Evolutionary conservation across 2,888 invertebrate species (phyloP), one percentile per base, ranked within the genome.

Genomic region (Andrena flavipes): DNA sequence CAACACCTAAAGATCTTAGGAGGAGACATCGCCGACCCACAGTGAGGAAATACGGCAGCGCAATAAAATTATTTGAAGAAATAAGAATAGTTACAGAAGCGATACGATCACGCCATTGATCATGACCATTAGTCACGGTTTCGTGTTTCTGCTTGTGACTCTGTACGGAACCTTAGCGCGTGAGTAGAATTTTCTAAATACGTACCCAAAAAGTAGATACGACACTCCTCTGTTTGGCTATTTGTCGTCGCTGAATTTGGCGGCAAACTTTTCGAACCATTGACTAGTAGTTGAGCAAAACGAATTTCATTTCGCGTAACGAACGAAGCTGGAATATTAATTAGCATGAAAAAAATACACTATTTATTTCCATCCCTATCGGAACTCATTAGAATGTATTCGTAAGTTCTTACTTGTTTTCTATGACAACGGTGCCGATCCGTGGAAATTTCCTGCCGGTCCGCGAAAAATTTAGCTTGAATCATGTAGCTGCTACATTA

Each of bases 91-190:
- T n/a, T 29, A 54, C 13, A 29, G 1, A 2, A 13, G 42, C 8
- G 8, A 33, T 54, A 23, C 6, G 10, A 10, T 35, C 8, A 10
- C 20, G n/a, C 8, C 30, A 65, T 7, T 48, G 23, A 64, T 1
- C 42, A 82, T 75, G 82, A 78, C 60, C 26, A 73, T 54, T 26
- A 26, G 16, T 48, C n/a, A 10, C 49, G 6, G 23, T 1, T 8
- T 72, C n/a, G 51, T 85, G 7, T 1, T 60, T 20, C 49, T 42
- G 8, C 33, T 80, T 23, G 4, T 78, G 7, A n/a, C 62, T 23
- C 23, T 84, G n/a, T 30, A n/a, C 29, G 63, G 20, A 6, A 29
- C 26, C 26, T 64, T 0, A 16, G 84, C 84, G 60, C 84, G 84
- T 84, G 30, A 84, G 84, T 84, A 62, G 35, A 16, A 35, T 35